Evolutionary conservation across 2,888 invertebrate genomes (phyloP).

Genomic region (Caenorhabditis sulstoni): DNA sequence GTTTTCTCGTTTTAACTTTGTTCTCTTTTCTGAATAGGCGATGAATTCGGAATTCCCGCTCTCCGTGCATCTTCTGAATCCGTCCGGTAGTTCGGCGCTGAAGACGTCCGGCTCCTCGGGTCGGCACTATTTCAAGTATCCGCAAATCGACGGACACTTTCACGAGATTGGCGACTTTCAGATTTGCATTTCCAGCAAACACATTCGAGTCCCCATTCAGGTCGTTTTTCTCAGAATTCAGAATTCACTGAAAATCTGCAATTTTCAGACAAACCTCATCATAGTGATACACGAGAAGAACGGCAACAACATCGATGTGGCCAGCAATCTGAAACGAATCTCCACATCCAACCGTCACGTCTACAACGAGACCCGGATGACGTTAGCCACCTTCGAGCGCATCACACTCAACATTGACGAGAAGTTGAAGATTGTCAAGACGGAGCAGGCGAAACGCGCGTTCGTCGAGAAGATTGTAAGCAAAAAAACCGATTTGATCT

Average conservation of each 20-base stretch:
- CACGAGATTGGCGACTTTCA: slow-evolving; percentile 48
- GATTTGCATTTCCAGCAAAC: slow-evolving; percentile 29
- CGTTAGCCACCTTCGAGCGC: slow-evolving; percentile 29
- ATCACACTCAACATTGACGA: slow-evolving; percentile 36
- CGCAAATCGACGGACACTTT: slow-evolving; percentile 20
- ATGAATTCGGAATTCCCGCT: slow-evolving; percentile 32
- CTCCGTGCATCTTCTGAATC: slow-evolving; percentile 30
- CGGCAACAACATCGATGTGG: slow-evolving; percentile 40
- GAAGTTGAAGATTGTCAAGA: slow-evolving; percentile 35
- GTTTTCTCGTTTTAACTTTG: no score
- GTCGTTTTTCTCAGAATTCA: neutral
- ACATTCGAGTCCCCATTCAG: slow-evolving; percentile 29
- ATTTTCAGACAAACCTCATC: slow-evolving; percentile 22
- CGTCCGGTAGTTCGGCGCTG: slow-evolving; percentile 19
- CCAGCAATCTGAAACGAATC: slow-evolving; percentile 31
- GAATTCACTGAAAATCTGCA: no score
- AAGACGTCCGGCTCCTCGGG: slow-evolving; percentile 22
- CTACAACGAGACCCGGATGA: slow-evolving; percentile 19
- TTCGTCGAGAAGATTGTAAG: slow-evolving; percentile 50
- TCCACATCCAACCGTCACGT: neutral
- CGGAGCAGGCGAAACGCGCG: slow-evolving; percentile 38
- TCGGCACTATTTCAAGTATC: slow-evolving; percentile 43
- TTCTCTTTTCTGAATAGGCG: no score
- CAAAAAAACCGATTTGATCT: slow-evolving; percentile 64
- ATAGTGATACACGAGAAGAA: slow-evolving; percentile 49